Percentiles rank a stretch among this genome's conserved stretches.
phyloP scores from a whole-genome alignment of 1,140 invertebrate species.

The Pachypsylla venusta region DNA sequence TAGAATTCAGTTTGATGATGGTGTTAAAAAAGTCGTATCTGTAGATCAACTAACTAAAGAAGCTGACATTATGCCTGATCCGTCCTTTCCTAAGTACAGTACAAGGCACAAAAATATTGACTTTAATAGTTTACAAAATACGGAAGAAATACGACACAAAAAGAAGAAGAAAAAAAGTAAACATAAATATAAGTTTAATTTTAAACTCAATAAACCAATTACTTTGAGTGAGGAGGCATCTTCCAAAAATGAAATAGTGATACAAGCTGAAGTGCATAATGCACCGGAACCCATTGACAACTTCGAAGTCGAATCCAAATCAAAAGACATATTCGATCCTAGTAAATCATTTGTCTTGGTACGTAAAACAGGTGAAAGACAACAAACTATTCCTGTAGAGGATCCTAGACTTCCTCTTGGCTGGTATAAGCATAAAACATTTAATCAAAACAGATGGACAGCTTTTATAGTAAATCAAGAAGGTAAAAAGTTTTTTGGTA shows the following conservation, averaged over 20 bases:
- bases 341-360: background rate
- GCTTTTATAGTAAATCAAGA: background rate
- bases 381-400: background rate
- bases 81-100: background rate
- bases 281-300: no score
- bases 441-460: background rate
- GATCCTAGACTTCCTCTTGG: background rate
- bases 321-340: background rate
- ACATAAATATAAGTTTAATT: background rate
- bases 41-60: constrained; percentile 1
- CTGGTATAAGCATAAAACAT: constrained; percentile 4
- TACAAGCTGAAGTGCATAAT: background rate
- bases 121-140: background rate
- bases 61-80: background rate
- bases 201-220: background rate
- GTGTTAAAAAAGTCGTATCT: constrained; percentile 2
- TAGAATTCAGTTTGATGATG: constrained; percentile 5
- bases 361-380: background rate
- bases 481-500: constrained; percentile 4
- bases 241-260: constrained; percentile 6
- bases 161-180: constrained; percentile 1
- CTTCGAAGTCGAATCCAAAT: no score
- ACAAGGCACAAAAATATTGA: constrained; percentile 3
- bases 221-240: background rate
- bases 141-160: background rate